Percentiles rank a stretch among this genome's conserved stretches.
Conservation (phyloP, 2,888 invertebrate genomes). For the Achlya flavicornis region DNA sequence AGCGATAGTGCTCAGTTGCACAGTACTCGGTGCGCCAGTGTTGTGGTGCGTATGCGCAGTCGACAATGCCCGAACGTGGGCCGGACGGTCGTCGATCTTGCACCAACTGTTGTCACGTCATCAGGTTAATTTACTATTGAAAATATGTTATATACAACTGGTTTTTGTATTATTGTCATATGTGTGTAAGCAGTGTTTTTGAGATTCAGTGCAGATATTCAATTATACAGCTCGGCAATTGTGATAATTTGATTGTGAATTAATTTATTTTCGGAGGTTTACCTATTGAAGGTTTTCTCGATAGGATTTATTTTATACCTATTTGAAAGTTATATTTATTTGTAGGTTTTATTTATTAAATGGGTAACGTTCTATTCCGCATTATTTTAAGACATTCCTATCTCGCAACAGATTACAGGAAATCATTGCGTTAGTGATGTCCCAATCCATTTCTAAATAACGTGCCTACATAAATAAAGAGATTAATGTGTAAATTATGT, state of each 20-base stretch:
- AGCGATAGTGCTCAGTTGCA: conserved; percentile 44
- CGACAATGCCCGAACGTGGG: conserved; percentile 40
- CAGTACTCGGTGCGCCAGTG: conserved; percentile 35
- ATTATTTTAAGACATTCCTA: no score
- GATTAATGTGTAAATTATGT: no score
- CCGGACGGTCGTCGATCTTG: conserved; percentile 31
- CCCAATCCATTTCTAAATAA: no score
- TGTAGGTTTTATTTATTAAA: no score
- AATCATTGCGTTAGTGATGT: no score
- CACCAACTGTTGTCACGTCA: conserved; percentile 43
- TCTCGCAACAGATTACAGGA: no score
- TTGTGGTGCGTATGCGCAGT: conserved; percentile 29
- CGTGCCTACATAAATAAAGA: no score
- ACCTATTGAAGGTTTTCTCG: not conserved
- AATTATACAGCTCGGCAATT: no score
- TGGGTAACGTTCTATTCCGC: no score
- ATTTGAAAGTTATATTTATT: no score
- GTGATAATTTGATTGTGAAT: not conserved
- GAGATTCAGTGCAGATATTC: not conserved
- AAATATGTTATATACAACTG: not conserved
- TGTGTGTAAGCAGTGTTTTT: not conserved
- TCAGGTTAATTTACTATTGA: conserved; percentile 36
- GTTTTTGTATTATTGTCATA: not conserved
- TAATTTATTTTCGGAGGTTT: not conserved
- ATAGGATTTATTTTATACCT: no score